Evolutionary conservation across 2,888 invertebrate species (phyloP), one percentile per base, ranked within the genome.

Genomic region (Actias luna): DNA sequence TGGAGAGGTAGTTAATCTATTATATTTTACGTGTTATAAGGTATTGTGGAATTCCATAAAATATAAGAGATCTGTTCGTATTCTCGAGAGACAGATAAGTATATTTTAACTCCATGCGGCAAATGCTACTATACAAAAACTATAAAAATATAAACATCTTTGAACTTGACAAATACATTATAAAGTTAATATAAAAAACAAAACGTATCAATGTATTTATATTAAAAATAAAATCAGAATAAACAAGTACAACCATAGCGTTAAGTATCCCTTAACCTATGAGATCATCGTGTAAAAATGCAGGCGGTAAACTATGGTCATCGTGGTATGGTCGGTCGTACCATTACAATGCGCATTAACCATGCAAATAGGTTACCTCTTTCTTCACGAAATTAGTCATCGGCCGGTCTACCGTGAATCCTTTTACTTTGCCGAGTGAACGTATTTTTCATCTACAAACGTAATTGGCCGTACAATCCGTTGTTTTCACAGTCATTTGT

Each of bases 261-360:
- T 59, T 12, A 42, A 42, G 18, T 59, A 16, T n/a, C 42, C 42
- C 12, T 59, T 42, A 42, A 55, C 52, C 8, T 55, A 36, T 59
- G 46, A 59, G 14, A 22, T 62, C 61, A 46, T n/a, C 42, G 33
- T 35, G 22, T 42, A 42, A 61, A 62, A 62, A 62, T 62, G 42
- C 61, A 46, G 18, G 1, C 18, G 29, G 27, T n/a, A 39, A 42
- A 18, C 29, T 61, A 36, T 55, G 55, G 55, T 57, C 60, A 33
- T 29, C 46, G 50, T 22, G 25, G 42, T 25, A 50, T 22, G 10
- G 22, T 25, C 10, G 5, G 18, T 39, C 5, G 42, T 50, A 22
- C 36, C 27, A 18, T n/a, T 52, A 35, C 29, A 52, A 52, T 52
- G 35, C 14, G 55, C 36, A 58, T 16, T 55, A 55, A 62, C 61